Base-by-base conservation (phyloP, 2,797 vertebrate genomes). In the Propithecus perrieri region DNA sequence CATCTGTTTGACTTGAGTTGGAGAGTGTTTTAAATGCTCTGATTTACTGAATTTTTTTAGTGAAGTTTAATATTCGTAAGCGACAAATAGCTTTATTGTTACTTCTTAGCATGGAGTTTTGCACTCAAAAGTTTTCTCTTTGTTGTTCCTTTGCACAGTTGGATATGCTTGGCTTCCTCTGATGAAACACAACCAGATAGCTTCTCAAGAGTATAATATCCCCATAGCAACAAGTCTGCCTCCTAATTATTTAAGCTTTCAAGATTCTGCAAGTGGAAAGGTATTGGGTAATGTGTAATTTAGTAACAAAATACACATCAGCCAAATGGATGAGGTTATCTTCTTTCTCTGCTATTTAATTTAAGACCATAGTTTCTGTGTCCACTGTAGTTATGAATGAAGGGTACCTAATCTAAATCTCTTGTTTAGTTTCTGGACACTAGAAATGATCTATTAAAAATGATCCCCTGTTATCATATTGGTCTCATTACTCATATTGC, bases 121-220 rank as follows among this genome's bases (percentile, higher is more conserved):
- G 1, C 84, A 53, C 85, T 97, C 79, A 91, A 22, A 86, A 80
- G 33, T 75, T 41, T 96, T 26, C 55, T 75, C 11, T 61, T 50
- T 33, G 75, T 95, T 98, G 13, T 96, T 97, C 65, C 95, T 94
- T 91, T 96, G 33, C 71, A 7, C 97, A 99, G 99, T 99, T 98
- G 99, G 99, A 9, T 99, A 99, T 78, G 99, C 99, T 1, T 99
- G 99, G 99, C 99, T 99, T 75, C 99, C 99, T 84, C 98, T 99
- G 84, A 93, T 99, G 97, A 99, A 99, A 98, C 99, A 99, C 89
- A 99, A 99, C 69, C 99, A 99, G 57, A 96, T 99, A 89, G 98
- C 98, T 65, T 99, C 99, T 97, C 99, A 99, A 97, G 99, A 99
- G 86, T 99, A 99, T 97, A 99, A 87, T 13, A 99, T 99, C 96